Percentiles rank a stretch among this genome's conserved stretches.
Evolutionary conservation across 2,113 vertebrate genomes (phyloP).

Genomic region (Corvus moneduloides): DNA sequence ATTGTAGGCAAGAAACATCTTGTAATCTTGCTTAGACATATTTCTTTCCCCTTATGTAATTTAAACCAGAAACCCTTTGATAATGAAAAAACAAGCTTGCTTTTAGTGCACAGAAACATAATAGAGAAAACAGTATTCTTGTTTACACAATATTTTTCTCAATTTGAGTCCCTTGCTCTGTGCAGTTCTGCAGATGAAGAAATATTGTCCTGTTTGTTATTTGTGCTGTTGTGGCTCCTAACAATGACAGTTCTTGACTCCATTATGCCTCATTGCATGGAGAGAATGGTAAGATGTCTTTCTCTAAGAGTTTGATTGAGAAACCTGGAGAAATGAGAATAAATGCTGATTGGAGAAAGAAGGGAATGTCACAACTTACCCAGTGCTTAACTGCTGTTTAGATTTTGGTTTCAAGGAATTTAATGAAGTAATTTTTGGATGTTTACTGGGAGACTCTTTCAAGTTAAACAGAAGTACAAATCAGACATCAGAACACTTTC

Average conservation of each 20-base stretch:
- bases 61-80: background rate
- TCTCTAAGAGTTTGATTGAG: background rate
- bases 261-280: background rate
- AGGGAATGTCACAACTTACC: background rate
- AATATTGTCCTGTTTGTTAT: background rate
- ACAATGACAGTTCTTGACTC: background rate
- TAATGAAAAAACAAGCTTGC: background rate
- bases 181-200: background rate
- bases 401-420: background rate
- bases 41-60: background rate
- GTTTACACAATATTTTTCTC: background rate
- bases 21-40: background rate
- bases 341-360: background rate
- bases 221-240: background rate
- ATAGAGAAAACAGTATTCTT: background rate
- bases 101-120: background rate
- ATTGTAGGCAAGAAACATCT: background rate
- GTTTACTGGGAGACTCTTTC: background rate
- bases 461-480: background rate
- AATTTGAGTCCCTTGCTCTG: background rate
- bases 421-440: background rate
- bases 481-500: background rate
- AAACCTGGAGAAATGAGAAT: background rate
- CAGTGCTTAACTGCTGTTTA: background rate
- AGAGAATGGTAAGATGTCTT: background rate